Base-by-base conservation (phyloP, 2,797 vertebrate species). In the Darevskia mixta region DNA sequence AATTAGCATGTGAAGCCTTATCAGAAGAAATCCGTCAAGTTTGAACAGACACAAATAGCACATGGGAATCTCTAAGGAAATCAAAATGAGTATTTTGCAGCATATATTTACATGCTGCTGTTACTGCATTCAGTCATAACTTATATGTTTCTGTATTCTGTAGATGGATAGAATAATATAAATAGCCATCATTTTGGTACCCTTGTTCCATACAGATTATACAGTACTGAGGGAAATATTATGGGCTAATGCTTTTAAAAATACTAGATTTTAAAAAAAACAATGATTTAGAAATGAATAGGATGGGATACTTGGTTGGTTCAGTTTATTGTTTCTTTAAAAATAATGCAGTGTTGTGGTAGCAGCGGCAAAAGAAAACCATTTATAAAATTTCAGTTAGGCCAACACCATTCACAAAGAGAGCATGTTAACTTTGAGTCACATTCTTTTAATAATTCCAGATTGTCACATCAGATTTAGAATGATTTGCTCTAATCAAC, bases 1-100 rank as follows among this genome's bases (percentile, higher is more conserved):
- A 98, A 98, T 98, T 97, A 98, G 96, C 95, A 78, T 92, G 90
- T 93, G 92, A 94, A 95, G 87, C 92, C 93, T 94, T 95, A 97
- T 95, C 96, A 95, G 92, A 96, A 95, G 94, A 91, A 95, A 93
- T 87, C 92, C 5, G 72, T 96, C 95, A 94, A 58, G 89, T 92
- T 85, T 92, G 94, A 95, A 91, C 73, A 94, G 93, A 94, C 91
- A 93, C 95, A 96, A 96, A 96, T 95, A 95, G 91, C 95, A 86
- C 91, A 91, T 82, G 15, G 78, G 88, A 86, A 88, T 92, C 95
- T 93, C 94, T 11, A 6, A 92, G 92, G 96, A 95, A 95, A 95
- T 95, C 94, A 94, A 93, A 96, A 84, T 66, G 83, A 91, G 66
- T 61, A 45, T 72, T 84, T 87, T 88, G 73, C 1, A 81, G 89